phyloP scores from a whole-genome alignment of 2,113 vertebrate genomes.

The Nycticryphes semicollaris region DNA sequence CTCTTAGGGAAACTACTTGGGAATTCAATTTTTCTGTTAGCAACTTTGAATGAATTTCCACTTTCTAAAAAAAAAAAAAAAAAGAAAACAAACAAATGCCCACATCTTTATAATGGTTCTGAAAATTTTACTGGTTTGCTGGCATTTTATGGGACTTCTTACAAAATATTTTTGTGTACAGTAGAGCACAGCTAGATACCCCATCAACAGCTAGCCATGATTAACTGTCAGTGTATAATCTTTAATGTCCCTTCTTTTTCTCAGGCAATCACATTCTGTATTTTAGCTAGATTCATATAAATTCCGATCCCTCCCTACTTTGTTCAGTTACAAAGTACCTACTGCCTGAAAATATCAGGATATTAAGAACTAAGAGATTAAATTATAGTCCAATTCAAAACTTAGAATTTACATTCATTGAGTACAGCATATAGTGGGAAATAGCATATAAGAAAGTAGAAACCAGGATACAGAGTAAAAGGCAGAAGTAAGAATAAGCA shows the following conservation, averaged over 20 bases:
- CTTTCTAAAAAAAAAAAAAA: not conserved
- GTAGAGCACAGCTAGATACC: not conserved
- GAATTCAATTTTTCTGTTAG: not conserved
- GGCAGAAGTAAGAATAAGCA: not conserved
- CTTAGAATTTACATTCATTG: not conserved
- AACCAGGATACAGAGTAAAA: not conserved
- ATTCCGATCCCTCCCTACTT: not conserved
- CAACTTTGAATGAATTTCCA: not conserved
- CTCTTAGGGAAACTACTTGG: not conserved
- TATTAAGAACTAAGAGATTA: not conserved
- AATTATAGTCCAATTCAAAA: not conserved
- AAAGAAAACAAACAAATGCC: too few relatives aligned
- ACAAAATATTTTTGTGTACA: not conserved
- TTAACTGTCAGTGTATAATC: not conserved
- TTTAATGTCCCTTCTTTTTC: not conserved
- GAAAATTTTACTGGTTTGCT: not conserved
- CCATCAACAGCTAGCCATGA: not conserved
- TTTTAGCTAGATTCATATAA: not conserved
- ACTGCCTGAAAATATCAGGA: not conserved
- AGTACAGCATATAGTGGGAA: not conserved
- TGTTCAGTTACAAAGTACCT: not conserved
- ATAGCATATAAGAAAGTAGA: not conserved
- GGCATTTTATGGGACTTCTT: not conserved
- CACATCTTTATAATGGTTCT: not conserved
- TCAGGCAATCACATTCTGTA: not conserved